Evolutionary conservation across 2,797 vertebrate species (phyloP), one percentile per base, ranked within the genome.

Genomic region (Pangasius krempfi): DNA sequence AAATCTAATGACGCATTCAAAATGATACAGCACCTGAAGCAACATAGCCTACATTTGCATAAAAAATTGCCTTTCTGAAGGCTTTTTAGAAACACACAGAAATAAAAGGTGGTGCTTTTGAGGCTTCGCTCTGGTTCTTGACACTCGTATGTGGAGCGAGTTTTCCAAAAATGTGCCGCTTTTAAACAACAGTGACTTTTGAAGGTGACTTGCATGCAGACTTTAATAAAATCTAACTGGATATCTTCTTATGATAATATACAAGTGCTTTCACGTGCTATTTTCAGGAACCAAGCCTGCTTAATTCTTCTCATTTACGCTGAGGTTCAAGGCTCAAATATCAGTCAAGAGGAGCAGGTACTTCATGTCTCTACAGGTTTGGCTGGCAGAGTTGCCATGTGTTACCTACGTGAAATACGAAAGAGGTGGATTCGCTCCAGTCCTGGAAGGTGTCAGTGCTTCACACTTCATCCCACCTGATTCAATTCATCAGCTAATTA

Each of bases 401-500:
- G 30, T 80, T 78, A 13, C 25, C n/a, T 80, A 10, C 30, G 25
- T 58, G 3, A 37, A 37, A 37, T 25, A 37, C 30, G 2, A 60
- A 60, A 37, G 18, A 52, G 75, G 27, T 64, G 62, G 30, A 33
- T 30, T 14, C 1, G 4, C n/a, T 64, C 27, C 60, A 44, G 12
- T 8, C 0, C n/a, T 54, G 50, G n/a, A 60, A 81, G 22, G 33
- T 25, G 20, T 64, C 13, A 6, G 14, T 8, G 27, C 37, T 62
- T 64, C 60, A 47, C 60, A 64, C 25, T 44, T 83, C 54, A 81
- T 81, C 16, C 50, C 14, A 79, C 50, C 50, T n/a, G 30, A 20
- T n/a, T n/a, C 7, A 16, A 82, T 62, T 60, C 30, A 60, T 40
- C 13, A 60, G 79, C 54, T 81, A 60, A 81, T 81, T 60, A 81